Evolutionary conservation across 2,113 vertebrate genomes (phyloP).

Genomic region (Xenopus borealis): DNA sequence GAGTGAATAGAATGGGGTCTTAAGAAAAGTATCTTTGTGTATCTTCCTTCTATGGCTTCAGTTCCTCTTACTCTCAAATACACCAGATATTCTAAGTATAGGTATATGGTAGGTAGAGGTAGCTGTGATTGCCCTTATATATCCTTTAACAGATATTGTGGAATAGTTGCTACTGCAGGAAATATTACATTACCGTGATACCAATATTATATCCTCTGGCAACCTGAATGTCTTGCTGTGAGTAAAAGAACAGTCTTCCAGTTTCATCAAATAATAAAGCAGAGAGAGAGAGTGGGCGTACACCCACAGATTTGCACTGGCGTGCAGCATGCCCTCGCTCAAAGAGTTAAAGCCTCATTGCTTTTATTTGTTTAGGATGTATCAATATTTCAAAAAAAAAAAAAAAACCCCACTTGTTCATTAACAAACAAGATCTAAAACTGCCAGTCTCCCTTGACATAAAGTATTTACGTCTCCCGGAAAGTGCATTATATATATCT

Average conservation of each 20-base stretch:
- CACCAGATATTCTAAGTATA: no score
- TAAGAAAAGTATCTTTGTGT: conserved; percentile 1
- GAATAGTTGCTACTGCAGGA: no score
- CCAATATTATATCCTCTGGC: neutral
- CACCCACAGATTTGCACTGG: no score
- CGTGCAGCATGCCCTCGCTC: neutral
- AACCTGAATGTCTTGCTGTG: neutral
- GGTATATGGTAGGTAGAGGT: no score
- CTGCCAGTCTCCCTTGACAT: conserved; percentile 8
- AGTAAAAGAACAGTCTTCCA: neutral
- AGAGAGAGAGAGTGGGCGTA: no score
- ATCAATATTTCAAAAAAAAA: neutral
- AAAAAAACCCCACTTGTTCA: neutral
- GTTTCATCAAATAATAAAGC: no score
- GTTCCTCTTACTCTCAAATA: no score
- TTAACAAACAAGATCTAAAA: conserved; percentile 9
- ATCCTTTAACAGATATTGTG: no score
- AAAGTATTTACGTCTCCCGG: conserved; percentile 13
- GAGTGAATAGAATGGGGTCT: neutral
- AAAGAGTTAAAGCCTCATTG: neutral
- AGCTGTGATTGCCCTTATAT: no score
- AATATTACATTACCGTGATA: no score
- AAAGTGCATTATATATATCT: conserved; percentile 31
- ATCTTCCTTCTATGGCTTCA: no score
- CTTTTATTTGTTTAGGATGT: neutral